Percentiles rank a stretch among this genome's conserved stretches.
Conservation (phyloP, 2,113 vertebrate genomes). For the Tenebrosternarchus preto region DNA sequence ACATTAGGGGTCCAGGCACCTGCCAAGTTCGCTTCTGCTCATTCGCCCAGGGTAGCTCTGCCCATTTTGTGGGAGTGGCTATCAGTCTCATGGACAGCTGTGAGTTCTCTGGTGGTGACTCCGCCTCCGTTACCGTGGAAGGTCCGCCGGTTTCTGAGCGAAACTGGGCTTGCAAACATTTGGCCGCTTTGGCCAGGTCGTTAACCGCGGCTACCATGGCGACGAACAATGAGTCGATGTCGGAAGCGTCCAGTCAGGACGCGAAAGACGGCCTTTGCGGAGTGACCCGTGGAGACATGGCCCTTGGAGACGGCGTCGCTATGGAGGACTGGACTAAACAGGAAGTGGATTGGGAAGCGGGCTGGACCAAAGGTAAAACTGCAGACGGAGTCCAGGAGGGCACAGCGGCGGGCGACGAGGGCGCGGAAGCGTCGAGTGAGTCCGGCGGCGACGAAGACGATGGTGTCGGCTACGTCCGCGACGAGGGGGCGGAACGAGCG, state of each 20-base stretch:
- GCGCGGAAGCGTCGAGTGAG: slow-evolving; percentile 78
- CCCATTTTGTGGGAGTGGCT: slow-evolving; percentile 79
- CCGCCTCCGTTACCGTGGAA: slow-evolving; percentile 86
- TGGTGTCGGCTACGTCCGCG: slow-evolving; percentile 46
- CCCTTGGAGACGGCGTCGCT: slow-evolving; percentile 52
- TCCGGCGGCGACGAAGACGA: slow-evolving; percentile 74
- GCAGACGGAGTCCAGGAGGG: slow-evolving; percentile 59
- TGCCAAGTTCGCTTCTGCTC: slow-evolving; percentile 91
- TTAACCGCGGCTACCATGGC: slow-evolving; percentile 57
- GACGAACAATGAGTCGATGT: slow-evolving; percentile 29
- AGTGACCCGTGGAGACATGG: slow-evolving; percentile 28
- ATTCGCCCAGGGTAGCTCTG: slow-evolving; percentile 84
- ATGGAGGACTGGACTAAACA: slow-evolving; percentile 66
- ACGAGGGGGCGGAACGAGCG: slow-evolving; percentile 59
- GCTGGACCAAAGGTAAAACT: slow-evolving; percentile 59
- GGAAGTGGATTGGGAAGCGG: slow-evolving; percentile 61
- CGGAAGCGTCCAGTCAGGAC: slow-evolving; percentile 19
- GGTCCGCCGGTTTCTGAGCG: slow-evolving; percentile 82
- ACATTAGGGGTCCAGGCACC: slow-evolving; percentile 83
- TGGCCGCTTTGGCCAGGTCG: slow-evolving; percentile 78
- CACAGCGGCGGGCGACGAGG: slow-evolving; percentile 66
- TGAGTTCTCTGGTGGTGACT: slow-evolving; percentile 87
- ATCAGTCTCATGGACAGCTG: slow-evolving; percentile 87
- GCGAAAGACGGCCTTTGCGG: slow-evolving; percentile 13
- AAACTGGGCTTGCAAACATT: slow-evolving; percentile 90